Percentiles rank a stretch among this genome's conserved stretches.
phyloP scores from a whole-genome alignment of 2,113 vertebrate species.

The Tapirus terrestris region DNA sequence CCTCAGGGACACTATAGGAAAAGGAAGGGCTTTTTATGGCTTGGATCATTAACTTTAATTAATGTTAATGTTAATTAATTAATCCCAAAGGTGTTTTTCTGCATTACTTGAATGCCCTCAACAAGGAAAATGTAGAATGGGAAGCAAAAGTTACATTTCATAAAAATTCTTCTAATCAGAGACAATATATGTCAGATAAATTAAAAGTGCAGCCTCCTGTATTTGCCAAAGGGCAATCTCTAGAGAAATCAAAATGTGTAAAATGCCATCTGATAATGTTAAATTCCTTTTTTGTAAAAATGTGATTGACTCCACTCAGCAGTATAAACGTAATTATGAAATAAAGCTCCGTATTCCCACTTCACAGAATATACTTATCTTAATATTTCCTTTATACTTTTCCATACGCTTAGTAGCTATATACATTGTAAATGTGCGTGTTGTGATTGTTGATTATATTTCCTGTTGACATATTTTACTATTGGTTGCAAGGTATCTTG shows the following conservation, averaged over 20 bases:
- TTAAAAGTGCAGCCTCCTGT: fast-evolving
- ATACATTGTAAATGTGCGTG: background rate
- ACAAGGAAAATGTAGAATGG: background rate
- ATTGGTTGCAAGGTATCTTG: constrained; percentile 40
- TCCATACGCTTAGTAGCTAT: constrained; percentile 71
- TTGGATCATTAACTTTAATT: constrained; percentile 42
- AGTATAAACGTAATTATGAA: constrained; percentile 72
- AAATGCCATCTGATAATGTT: background rate
- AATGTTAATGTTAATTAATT: constrained; percentile 27
- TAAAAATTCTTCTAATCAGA: background rate
- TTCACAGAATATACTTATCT: constrained; percentile 11
- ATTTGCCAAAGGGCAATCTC: constrained; percentile 23
- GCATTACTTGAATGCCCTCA: background rate
- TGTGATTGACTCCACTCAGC: constrained; percentile 69
- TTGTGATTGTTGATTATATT: constrained; percentile 75
- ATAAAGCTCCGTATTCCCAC: constrained; percentile 40
- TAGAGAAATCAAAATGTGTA: constrained; percentile 58
- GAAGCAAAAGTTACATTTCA: background rate
- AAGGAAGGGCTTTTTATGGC: background rate
- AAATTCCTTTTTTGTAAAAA: constrained; percentile 50
- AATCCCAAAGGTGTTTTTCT: constrained; percentile 31
- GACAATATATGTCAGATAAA: constrained; percentile 41
- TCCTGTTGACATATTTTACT: constrained; percentile 55
- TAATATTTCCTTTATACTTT: constrained; percentile 73
- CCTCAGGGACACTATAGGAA: background rate